Evolutionary conservation across 2,888 invertebrate species (phyloP).

Genomic region (Ochropleura leucogaster): DNA sequence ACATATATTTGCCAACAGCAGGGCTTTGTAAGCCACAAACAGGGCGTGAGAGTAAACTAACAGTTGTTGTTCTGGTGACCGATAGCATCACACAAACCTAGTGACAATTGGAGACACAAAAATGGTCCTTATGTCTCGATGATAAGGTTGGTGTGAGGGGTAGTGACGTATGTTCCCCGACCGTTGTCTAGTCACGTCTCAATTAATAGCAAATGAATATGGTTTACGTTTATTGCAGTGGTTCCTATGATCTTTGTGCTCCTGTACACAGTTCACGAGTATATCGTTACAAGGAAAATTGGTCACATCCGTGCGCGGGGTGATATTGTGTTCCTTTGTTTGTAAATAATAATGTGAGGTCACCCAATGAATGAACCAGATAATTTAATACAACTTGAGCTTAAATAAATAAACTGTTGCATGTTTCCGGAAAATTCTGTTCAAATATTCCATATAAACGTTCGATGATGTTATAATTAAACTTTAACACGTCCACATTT

Average conservation of each 20-base stretch:
- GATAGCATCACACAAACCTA: constrained; percentile 71
- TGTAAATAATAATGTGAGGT: constrained; percentile 52
- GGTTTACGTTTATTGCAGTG: constrained; percentile 69
- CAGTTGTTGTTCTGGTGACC: constrained; percentile 75
- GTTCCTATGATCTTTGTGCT: constrained; percentile 71
- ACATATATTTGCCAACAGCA: constrained; percentile 74
- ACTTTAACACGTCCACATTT: constrained; percentile 46
- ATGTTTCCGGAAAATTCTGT: constrained; percentile 28
- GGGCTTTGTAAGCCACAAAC: constrained; percentile 78
- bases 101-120: constrained; percentile 49
- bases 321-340: constrained; percentile 50
- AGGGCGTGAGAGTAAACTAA: constrained; percentile 81
- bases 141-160: constrained; percentile 62
- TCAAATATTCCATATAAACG: constrained; percentile 33
- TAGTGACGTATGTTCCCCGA: constrained; percentile 58
- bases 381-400: constrained; percentile 24
- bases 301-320: constrained; percentile 51
- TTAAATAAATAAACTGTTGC: constrained; percentile 43
- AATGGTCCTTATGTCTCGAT: constrained; percentile 65
- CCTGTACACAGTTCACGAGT: constrained; percentile 47
- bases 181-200: constrained; percentile 78
- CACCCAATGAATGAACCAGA: constrained; percentile 27
- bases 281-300: constrained; percentile 59
- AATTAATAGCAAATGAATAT: constrained; percentile 81
- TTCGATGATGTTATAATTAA: constrained; percentile 26